phyloP scores from a whole-genome alignment of 2,797 vertebrate species.

The Smutsia temminckii region DNA sequence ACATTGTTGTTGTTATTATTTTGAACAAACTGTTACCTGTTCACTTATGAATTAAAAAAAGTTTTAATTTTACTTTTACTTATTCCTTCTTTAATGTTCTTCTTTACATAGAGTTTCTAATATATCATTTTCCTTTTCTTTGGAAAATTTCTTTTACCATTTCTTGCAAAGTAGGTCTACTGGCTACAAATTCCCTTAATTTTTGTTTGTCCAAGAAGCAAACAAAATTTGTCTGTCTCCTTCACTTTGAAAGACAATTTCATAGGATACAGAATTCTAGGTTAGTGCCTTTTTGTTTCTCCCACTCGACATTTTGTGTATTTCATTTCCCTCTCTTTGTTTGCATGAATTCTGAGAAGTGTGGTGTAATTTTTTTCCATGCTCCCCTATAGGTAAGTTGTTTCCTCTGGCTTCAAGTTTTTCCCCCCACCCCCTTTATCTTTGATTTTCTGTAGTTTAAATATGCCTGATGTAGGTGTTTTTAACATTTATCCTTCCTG shows the following conservation, averaged over 20 bases:
- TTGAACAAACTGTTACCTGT: background rate
- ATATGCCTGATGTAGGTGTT: background rate
- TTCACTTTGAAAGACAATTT: constrained; percentile 3
- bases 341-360: background rate
- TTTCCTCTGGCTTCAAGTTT: background rate
- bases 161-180: background rate
- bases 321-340: background rate
- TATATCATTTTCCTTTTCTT: background rate
- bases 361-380: background rate
- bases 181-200: background rate
- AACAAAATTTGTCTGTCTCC: background rate
- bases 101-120: background rate
- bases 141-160: background rate
- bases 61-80: background rate
- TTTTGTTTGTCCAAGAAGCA: background rate
- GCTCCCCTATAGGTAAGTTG: background rate
- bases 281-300: background rate
- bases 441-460: background rate
- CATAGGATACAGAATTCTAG: background rate
- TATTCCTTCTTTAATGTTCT: background rate
- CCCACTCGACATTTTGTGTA: background rate
- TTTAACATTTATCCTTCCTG: background rate
- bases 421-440: background rate
- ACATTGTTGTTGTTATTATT: background rate
- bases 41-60: background rate